These are phyloP conservation scores for Elgaria multicarinata DNA, from an alignment of 2,113 vertebrate genomes.

Conservation along the genomic window DNA sequence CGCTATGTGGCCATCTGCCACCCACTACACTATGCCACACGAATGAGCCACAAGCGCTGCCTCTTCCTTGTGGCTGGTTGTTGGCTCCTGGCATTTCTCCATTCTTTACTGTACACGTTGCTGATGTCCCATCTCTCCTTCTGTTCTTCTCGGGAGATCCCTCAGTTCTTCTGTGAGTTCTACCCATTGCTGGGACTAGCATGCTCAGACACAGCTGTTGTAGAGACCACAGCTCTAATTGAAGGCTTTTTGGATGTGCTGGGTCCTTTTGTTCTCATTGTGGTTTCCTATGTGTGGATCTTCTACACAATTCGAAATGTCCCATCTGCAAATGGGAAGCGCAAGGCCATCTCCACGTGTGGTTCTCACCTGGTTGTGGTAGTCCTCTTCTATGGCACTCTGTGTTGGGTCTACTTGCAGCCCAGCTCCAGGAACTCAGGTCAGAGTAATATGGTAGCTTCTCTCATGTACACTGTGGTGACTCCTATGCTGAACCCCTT, in stretches of 20 bases:
- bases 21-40: conserved; percentile 34
- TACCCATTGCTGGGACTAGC: conserved; percentile 48
- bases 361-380: conserved; percentile 21
- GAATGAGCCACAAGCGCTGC: conserved; percentile 32
- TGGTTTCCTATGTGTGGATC: conserved; percentile 30
- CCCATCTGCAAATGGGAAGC: neutral
- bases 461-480: conserved; percentile 27
- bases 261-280: conserved; percentile 46
- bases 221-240: conserved; percentile 34
- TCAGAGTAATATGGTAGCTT: neutral
- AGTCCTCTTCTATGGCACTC: conserved; percentile 30
- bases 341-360: conserved; percentile 19
- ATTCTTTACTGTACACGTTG: conserved; percentile 42
- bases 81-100: conserved; percentile 42
- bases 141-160: conserved; percentile 51
- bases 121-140: conserved; percentile 44
- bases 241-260: conserved; percentile 50
- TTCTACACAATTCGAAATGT: conserved; percentile 22
- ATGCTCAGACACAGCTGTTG: conserved; percentile 45
- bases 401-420: conserved; percentile 31
- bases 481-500: conserved; percentile 41
- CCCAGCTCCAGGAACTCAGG: conserved; percentile 18
- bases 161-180: conserved; percentile 60
- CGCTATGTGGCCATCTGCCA: conserved; percentile 47
- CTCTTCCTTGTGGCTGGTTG: neutral